Base-by-base conservation (phyloP, 2,797 vertebrate genomes). In the Enteromius treurensis region DNA sequence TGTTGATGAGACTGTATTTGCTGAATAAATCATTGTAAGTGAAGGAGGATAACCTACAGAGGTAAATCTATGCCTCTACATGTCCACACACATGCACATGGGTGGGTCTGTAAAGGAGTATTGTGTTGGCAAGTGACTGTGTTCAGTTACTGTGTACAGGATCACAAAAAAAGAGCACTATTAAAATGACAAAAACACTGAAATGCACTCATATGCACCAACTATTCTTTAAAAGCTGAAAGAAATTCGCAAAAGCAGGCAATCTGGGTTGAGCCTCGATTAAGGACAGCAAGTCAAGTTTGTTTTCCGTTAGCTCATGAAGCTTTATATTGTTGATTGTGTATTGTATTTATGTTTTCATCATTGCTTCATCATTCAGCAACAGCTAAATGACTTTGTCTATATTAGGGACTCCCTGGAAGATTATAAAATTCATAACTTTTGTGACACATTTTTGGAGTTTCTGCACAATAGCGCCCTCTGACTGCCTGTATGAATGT, bases 1-100 rank as follows among this genome's bases (percentile, higher is more conserved):
- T 78, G 86, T 69, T 89, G 87, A 86, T 84, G 85, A 90, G 82
- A 85, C 79, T 83, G 73, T 87, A 87, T 89, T 87, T 86, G 69
- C 82, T 78, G 79, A 88, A 88, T 86, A 86, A 84, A 89, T 89
- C 79, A 86, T 64, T 37, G 9, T 23, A 62, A 71, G 45, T 32
- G 42, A 64, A 74, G 67, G 67, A 58, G 67, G 74, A 84, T 67
- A 84, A 87, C 64, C 69, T 47, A 34, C 15, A 75, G 70, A 77
- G 53, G 79, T 77, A 80, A 80, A 83, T 75, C 68, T n/a, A 34
- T 5, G 49, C 9, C 19, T 32, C 23, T 17, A 4, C 23, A 26
- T 26, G 21, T 17, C 26, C 6, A 4, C 17, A 55, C 29, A 37
- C 2, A 11, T 29, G 5, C 26, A 7, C 60, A 64, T 17, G 60